Evolutionary conservation across 2,888 invertebrate genomes (phyloP).

Genomic region (Melieria crassipennis): DNA sequence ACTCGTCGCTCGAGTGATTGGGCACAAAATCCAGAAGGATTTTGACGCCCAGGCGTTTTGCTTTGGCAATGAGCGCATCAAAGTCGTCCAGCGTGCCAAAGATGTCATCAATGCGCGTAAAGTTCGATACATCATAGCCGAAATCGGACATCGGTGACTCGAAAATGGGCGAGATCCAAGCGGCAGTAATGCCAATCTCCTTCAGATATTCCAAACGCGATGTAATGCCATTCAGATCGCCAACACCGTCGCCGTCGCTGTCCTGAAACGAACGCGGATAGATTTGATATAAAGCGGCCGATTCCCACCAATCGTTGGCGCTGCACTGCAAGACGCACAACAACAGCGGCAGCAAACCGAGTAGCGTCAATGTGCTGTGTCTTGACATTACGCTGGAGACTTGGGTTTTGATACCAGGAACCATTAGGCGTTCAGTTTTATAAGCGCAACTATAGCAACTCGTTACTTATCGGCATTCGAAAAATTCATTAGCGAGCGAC

Average conservation of each 20-base stretch:
- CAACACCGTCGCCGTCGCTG: constrained; percentile 82
- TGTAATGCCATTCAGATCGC: constrained; percentile 81
- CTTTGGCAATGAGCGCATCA: constrained; percentile 69
- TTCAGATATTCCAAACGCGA: constrained; percentile 73
- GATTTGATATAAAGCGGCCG: constrained; percentile 83
- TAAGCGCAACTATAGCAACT: too few species aligned
- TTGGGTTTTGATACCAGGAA: too few species aligned
- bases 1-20: constrained; percentile 81
- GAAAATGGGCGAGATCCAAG: constrained; percentile 81
- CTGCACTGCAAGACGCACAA: too few species aligned
- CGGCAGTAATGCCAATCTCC: constrained; percentile 73
- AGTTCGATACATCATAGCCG: constrained; percentile 81
- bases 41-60: constrained; percentile 68
- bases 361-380: too few species aligned
- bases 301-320: constrained; percentile 81
- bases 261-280: constrained; percentile 88
- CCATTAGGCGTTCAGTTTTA: too few species aligned
- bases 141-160: constrained; percentile 79
- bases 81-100: constrained; percentile 76
- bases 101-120: constrained; percentile 72
- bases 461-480: too few species aligned
- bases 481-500: too few species aligned
- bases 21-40: constrained; percentile 74
- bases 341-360: too few species aligned
- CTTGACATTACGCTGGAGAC: too few species aligned